Conservation (phyloP, 2,113 vertebrate species). For the Scophthalmus maximus region DNA sequence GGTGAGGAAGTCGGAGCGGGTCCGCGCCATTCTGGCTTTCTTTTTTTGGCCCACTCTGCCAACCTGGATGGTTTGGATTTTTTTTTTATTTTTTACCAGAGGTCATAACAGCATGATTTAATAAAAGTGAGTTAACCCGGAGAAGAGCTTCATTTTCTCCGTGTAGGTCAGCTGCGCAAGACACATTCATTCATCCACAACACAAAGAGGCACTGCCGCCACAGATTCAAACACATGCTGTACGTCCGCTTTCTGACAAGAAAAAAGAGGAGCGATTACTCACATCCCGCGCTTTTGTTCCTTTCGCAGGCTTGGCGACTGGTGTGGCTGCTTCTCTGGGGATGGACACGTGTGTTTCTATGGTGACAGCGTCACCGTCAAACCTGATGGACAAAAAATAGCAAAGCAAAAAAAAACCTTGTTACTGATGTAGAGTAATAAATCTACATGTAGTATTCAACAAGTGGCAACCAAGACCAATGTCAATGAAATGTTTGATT, state of each 20-base stretch:
- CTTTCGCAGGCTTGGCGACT: constrained; percentile 79
- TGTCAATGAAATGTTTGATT: background rate
- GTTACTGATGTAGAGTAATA: background rate
- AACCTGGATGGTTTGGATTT: no score
- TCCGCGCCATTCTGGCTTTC: constrained; percentile 99
- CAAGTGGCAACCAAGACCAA: background rate
- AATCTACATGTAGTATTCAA: no score
- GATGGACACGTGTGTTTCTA: constrained; percentile 64
- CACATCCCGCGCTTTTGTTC: constrained; percentile 78
- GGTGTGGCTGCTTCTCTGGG: constrained; percentile 78
- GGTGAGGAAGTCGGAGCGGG: constrained; percentile 99
- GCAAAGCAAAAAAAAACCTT: background rate
- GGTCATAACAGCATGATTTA: constrained; percentile 79
- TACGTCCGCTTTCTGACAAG: background rate
- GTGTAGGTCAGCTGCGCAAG: background rate
- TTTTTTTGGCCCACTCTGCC: constrained; percentile 92
- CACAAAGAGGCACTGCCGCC: constrained; percentile 28
- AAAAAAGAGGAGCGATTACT: constrained; percentile 28
- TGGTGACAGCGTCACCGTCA: constrained; percentile 77
- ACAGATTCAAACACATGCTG: constrained; percentile 25
- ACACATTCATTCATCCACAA: background rate
- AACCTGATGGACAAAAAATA: constrained; percentile 69
- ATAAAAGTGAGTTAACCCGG: constrained; percentile 35
- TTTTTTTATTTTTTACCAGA: constrained; percentile 85
- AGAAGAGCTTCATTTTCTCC: constrained; percentile 20